These are phyloP conservation scores for Drosophila lacteicornis DNA, from an alignment of 1,140 invertebrate species.

Conservation along the genomic window DNA sequence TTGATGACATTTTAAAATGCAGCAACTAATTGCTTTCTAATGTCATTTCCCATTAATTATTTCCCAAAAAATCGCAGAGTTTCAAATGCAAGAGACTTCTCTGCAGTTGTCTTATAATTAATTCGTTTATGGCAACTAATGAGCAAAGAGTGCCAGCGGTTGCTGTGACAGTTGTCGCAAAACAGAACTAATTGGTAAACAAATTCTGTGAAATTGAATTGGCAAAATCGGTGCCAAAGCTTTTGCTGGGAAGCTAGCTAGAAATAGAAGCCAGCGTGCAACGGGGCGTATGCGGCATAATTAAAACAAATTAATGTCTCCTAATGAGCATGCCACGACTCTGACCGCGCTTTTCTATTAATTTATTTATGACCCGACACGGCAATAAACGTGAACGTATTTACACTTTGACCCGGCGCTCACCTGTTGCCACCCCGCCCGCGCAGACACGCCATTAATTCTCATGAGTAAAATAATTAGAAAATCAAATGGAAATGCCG, in stretches of 20 bases:
- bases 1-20: not conserved
- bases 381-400: conserved; percentile 18
- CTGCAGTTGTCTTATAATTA: not conserved
- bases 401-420: conserved; percentile 14
- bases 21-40: conserved; percentile 28
- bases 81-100: not conserved
- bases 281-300: conserved; percentile 47
- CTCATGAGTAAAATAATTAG: conserved; percentile 82
- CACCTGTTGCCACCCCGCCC: conserved; percentile 63
- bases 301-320: conserved; percentile 61
- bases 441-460: conserved; percentile 62
- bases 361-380: conserved; percentile 60
- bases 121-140: conserved; percentile 30
- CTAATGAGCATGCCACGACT: conserved; percentile 50
- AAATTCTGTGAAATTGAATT: conserved; percentile 14
- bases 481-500: conserved; percentile 69
- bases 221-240: not conserved
- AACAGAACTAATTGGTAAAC: conserved; percentile 26
- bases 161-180: not conserved
- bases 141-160: conserved; percentile 1
- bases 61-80: not conserved
- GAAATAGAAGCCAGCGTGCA: conserved; percentile 16
- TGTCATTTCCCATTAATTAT: conserved; percentile 8
- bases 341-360: conserved; percentile 29
- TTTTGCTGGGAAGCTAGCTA: not conserved